Evolutionary conservation across 2,888 invertebrate species (phyloP).

Genomic region (Cecidostiba fungosa): DNA sequence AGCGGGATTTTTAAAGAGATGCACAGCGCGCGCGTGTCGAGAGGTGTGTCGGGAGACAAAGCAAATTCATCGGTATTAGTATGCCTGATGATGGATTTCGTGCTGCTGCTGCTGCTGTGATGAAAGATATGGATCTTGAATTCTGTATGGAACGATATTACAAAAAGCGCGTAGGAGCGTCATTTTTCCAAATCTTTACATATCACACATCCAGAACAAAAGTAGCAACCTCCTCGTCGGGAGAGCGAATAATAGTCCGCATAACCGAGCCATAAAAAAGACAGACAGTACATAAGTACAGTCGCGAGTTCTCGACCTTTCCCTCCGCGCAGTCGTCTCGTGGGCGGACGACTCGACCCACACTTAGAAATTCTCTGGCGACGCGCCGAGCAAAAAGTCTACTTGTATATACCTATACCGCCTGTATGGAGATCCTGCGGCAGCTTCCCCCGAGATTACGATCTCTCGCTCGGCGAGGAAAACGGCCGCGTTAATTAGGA

Average conservation of each 20-base stretch:
- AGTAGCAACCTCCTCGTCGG: background rate
- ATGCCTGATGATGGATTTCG: background rate
- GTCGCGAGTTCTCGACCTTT: constrained; percentile 54
- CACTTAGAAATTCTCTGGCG: constrained; percentile 35
- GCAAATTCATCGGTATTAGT: background rate
- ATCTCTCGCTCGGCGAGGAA: background rate
- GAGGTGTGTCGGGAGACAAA: background rate
- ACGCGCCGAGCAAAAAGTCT: background rate
- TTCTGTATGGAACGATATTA: too few relatives aligned
- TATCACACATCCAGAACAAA: background rate
- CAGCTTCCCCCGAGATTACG: background rate
- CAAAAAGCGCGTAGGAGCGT: background rate
- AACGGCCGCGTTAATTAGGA: constrained; percentile 26
- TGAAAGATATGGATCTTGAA: too few relatives aligned
- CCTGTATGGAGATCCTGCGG: background rate
- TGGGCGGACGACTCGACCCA: constrained; percentile 57
- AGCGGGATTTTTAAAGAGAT: background rate
- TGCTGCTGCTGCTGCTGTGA: too few relatives aligned
- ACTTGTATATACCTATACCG: background rate
- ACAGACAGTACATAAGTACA: background rate
- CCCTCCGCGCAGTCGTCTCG: constrained; percentile 26
- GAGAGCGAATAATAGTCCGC: background rate
- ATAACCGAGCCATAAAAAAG: background rate
- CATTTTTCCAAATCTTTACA: background rate
- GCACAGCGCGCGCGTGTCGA: background rate